These are phyloP conservation scores for Pleuronectes platessa DNA, from an alignment of 2,113 vertebrate genomes.

Conservation along the genomic window DNA sequence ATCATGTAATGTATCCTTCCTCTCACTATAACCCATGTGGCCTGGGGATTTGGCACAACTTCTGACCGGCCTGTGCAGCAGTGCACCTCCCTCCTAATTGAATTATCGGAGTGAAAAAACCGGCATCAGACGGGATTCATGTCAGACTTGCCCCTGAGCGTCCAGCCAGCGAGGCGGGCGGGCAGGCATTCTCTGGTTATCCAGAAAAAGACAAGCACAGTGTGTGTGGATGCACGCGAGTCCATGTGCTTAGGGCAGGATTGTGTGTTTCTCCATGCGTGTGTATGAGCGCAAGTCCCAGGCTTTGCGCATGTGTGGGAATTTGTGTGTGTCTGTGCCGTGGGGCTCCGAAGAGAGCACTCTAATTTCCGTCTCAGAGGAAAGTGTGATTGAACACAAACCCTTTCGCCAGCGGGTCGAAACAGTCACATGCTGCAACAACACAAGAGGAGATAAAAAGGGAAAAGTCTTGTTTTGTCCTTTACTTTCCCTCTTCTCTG, in stretches of 20 bases:
- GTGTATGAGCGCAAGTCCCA: conserved; percentile 32
- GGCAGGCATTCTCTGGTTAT: conserved; percentile 55
- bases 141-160: conserved; percentile 75
- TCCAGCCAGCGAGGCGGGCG: conserved; percentile 36
- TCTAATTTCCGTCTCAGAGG: conserved; percentile 79
- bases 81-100: conserved; percentile 73
- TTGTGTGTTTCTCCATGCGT: conserved; percentile 34
- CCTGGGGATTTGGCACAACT: conserved; percentile 71
- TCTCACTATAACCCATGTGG: conserved; percentile 57
- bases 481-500: conserved; percentile 51
- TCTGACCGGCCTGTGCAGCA: conserved; percentile 64
- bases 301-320: conserved; percentile 28
- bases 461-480: conserved; percentile 61
- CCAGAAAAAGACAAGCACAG: conserved; percentile 58
- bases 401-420: conserved; percentile 68
- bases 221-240: conserved; percentile 49
- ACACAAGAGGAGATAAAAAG: conserved; percentile 58
- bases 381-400: conserved; percentile 80
- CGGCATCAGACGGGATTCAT: conserved; percentile 73
- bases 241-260: conserved; percentile 50
- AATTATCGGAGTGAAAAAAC: conserved; percentile 78
- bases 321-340: conserved; percentile 31
- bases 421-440: conserved; percentile 68
- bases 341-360: conserved; percentile 68
- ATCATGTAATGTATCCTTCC: conserved; percentile 65